Evolutionary conservation across 2,797 vertebrate species (phyloP), one percentile per base, ranked within the genome.

Genomic region (Centropyge bicolor): DNA sequence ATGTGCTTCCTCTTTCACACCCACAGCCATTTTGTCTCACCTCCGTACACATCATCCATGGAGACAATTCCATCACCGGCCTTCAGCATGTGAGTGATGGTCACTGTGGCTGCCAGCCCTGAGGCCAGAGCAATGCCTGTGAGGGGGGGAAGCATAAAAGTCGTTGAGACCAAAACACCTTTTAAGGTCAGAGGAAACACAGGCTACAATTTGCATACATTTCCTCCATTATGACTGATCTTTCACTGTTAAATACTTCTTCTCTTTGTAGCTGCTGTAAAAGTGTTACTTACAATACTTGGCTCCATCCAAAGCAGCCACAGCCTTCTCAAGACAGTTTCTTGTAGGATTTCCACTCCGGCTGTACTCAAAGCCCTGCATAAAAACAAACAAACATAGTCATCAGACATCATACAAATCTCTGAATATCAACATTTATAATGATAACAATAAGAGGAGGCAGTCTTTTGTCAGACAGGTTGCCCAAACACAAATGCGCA

Each of bases 341-440:
- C 98, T 95, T 8, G 96, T 98, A 0, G 98, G 98, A 87, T 99
- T 99, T 90, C 98, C 98, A 92, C 96, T 97, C 11, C 98, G 95
- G 78, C 96, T 96, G 81, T 99, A 99, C 1, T 97, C 96, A 87
- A 95, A 99, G 0, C 96, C 96, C 98, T 99, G 51, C 11, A 70
- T 5, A 10, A 48, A 80, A 81, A 31, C 27, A 4, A 31, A 31
- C 27, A 31, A 31, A 74, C 31, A 84, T 4, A 70, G 61, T 38
- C 5, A 49, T n/a, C 8, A 49, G 9, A 36, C 1, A 55, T 56
- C 1, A 67, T 31, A 31, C 27, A 31, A 31, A 36, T 35, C 13
- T 63, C 14, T 3, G 54, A 27, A 40, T 31, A 22, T 59, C 8
- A 59, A 61, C 8, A 49, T 55, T n/a, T 22, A 38, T 9, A 10